These are phyloP conservation scores for Drosophila rubida DNA, from an alignment of 2,888 invertebrate species.

Conservation along the genomic window DNA sequence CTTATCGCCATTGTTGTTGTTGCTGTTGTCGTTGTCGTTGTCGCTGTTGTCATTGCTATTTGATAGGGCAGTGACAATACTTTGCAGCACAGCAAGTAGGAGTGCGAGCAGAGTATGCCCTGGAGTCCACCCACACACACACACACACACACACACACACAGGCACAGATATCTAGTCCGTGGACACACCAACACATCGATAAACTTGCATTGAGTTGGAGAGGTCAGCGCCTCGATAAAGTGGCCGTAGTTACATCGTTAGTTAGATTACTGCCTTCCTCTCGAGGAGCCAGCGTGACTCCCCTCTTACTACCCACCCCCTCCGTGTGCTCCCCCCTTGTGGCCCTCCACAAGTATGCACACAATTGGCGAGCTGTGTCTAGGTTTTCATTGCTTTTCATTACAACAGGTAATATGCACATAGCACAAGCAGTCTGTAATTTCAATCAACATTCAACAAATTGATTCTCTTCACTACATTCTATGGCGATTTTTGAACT, in stretches of 20 bases:
- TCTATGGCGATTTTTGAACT: no score
- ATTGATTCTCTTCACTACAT: no score
- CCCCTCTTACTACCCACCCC: not conserved
- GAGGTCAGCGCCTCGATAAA: slow-evolving; percentile 60
- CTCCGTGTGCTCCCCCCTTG: no score
- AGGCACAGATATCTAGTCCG: no score
- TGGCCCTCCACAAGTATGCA: no score
- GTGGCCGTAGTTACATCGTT: slow-evolving; percentile 40
- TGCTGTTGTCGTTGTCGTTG: slow-evolving; percentile 21
- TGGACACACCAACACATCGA: no score
- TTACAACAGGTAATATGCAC: not conserved
- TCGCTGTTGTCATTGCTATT: slow-evolving; percentile 42
- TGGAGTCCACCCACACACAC: slow-evolving; percentile 7
- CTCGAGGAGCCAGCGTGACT: not conserved
- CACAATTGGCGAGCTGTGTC: no score
- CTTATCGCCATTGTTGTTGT: slow-evolving; percentile 47
- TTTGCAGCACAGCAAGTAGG: slow-evolving; percentile 15
- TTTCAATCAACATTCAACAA: no score
- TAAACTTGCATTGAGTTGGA: no score
- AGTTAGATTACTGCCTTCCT: slow-evolving; percentile 26
- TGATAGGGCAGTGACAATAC: slow-evolving; percentile 64
- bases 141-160: slow-evolving; percentile 19
- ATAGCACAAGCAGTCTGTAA: no score
- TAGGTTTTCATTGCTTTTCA: not conserved
- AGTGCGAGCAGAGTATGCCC: not conserved